phyloP scores from a whole-genome alignment of 1,140 invertebrate species.

The Physella acuta region DNA sequence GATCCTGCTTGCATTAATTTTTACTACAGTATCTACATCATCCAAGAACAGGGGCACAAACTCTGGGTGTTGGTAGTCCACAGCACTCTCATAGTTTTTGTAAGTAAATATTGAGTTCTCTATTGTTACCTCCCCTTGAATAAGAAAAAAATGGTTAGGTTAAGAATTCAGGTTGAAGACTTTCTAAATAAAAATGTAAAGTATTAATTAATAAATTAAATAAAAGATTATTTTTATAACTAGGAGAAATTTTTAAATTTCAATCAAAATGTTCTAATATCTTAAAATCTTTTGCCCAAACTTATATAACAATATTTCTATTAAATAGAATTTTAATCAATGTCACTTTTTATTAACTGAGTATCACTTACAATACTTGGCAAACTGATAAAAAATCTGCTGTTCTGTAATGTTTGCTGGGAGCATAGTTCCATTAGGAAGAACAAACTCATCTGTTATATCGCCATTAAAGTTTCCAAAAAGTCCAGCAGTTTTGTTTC shows the following conservation, averaged over 20 bases:
- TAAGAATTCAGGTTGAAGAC: no score
- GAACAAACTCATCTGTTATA: constrained; percentile 34
- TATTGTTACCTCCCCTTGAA: constrained; percentile 28
- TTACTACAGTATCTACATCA: constrained; percentile 17
- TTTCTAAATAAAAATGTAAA: no score
- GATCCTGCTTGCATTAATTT: constrained; percentile 12
- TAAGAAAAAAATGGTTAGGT: no score
- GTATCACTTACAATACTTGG: constrained; percentile 29
- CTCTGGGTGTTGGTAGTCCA: constrained; percentile 26
- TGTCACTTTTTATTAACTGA: no score
- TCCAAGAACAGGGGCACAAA: constrained; percentile 32
- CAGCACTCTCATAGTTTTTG: constrained; percentile 14
- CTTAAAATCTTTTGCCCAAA: no score
- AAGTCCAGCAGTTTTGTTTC: constrained; percentile 32
- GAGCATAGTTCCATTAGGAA: constrained; percentile 33
- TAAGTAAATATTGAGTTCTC: constrained; percentile 30
- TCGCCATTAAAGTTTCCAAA: constrained; percentile 38
- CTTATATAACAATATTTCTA: no score
- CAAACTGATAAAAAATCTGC: constrained; percentile 35
- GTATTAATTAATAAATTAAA: no score
- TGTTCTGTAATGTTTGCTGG: constrained; percentile 24
- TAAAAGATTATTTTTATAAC: no score
- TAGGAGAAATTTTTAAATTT: no score
- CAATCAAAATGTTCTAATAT: no score
- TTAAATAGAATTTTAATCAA: no score